Evolutionary conservation across 1,140 invertebrate genomes (phyloP).

Genomic region (Tetramorium parvispinum): DNA sequence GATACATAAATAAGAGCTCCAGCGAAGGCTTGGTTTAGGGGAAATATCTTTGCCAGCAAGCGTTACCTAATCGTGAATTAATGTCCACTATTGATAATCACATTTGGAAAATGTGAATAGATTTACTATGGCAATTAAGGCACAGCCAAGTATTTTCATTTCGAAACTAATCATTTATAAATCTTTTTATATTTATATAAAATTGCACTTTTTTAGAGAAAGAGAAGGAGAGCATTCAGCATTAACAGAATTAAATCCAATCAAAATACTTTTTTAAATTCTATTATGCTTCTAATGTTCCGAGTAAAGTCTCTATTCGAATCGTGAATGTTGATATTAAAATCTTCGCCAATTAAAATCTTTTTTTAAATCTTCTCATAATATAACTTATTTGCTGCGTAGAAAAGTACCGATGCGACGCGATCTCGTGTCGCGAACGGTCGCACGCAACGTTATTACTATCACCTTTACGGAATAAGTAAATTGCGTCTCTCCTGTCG

Average conservation of each 20-base stretch:
- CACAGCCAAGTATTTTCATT: not conserved
- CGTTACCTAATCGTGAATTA: not conserved
- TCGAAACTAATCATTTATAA: not conserved
- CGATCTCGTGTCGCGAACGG: conserved; percentile 44
- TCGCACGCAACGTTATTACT: conserved; percentile 54
- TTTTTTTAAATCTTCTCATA: conserved; percentile 6
- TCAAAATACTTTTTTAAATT: not conserved
- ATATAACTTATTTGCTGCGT: conserved; percentile 42
- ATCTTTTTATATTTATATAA: not conserved
- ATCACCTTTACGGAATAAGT: conserved; percentile 59
- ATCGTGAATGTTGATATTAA: conserved; percentile 27
- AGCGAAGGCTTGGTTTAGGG: conserved; percentile 1
- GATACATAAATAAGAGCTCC: conserved; percentile 41
- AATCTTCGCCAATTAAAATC: conserved; percentile 11
- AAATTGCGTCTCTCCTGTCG: conserved; percentile 55
- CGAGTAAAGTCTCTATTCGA: conserved; percentile 10
- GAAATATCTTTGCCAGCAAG: conserved; percentile 1
- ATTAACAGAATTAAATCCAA: not conserved
- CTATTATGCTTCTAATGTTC: not conserved
- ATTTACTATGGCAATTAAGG: not conserved
- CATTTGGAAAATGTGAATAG: not conserved
- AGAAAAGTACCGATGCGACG: conserved; percentile 42
- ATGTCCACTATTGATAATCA: not conserved
- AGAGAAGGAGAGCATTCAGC: not conserved
- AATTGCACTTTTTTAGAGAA: not conserved